phyloP scores from a whole-genome alignment of 2,888 invertebrate species.

The Caenorhabditis japonica region DNA sequence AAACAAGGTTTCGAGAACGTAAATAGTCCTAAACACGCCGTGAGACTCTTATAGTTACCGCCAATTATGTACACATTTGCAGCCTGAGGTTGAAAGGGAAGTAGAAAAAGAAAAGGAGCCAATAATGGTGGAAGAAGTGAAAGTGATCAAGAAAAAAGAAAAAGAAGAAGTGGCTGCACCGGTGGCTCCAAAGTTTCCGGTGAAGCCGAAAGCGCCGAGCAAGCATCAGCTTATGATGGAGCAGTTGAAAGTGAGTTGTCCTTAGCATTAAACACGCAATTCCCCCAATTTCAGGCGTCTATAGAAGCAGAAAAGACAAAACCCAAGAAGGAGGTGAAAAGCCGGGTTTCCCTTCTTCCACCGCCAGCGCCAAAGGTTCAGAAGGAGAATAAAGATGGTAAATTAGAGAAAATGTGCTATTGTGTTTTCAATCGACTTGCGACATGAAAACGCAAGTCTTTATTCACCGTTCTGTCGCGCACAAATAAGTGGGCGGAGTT shows the following conservation, averaged over 20 bases:
- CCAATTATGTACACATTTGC: too few relatives aligned
- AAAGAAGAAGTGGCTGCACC: slow-evolving; percentile 34
- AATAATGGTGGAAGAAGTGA: too few relatives aligned
- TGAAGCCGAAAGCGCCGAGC: slow-evolving; percentile 67
- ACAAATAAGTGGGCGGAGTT: too few relatives aligned
- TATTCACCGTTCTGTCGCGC: too few relatives aligned
- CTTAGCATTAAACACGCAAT: too few relatives aligned
- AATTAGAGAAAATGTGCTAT: neutral
- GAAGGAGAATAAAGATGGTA: slow-evolving; percentile 58
- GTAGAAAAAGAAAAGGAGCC: slow-evolving; percentile 9
- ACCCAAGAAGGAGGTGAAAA: slow-evolving; percentile 85
- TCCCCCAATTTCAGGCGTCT: slow-evolving; percentile 80
- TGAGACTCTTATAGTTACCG: too few relatives aligned
- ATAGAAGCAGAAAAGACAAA: slow-evolving; percentile 83
- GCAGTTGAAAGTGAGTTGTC: slow-evolving; percentile 56
- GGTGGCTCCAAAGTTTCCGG: slow-evolving; percentile 63
- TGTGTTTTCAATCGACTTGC: too few relatives aligned
- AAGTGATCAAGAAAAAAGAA: too few relatives aligned
- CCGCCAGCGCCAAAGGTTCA: slow-evolving; percentile 55
- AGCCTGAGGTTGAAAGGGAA: too few relatives aligned
- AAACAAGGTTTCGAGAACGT: too few relatives aligned
- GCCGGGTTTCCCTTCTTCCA: slow-evolving; percentile 57
- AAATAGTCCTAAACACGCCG: too few relatives aligned
- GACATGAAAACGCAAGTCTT: too few relatives aligned
- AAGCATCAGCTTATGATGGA: slow-evolving; percentile 70